Base-by-base conservation (phyloP, 2,888 invertebrate genomes). In the Creontiades dilutus region DNA sequence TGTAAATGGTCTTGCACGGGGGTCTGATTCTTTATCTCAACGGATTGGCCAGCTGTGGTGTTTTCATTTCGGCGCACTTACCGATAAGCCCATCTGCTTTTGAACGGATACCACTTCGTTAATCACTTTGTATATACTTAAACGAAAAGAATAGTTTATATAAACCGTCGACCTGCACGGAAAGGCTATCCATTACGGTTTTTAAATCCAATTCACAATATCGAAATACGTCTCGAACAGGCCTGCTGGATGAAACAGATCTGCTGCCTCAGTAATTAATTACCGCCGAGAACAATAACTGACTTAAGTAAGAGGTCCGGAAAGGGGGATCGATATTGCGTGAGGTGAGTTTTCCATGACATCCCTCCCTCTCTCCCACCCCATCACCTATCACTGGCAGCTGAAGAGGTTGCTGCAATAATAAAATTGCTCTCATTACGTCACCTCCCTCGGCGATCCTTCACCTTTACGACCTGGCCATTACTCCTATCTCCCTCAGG, bases 361-460 rank as follows among this genome's bases (percentile, higher is more conserved):
- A 0, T 19, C 61, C 61, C 23, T 23, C 23, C 23, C 16, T 16
- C n/a, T n/a, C n/a, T 55, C 55, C 19, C 57, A 37, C 37, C 2
- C 37, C 37, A 37, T 37, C 37, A 37, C 37, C 37, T 37, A 37
- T 37, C 68, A 68, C 19, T 68, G 23, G 23, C 19, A 68, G 68
- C 27, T 68, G 68, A 23, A 23, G 68, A 68, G 68, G 68, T 12
- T 19, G 68, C 68, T 68, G 68, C 68, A 68, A 68, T 68, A 68
- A 68, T 68, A 68, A 68, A 68, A 68, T 68, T 68, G 23, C 68
- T 68, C 68, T 68, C 68, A 68, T 68, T 68, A 68, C 68, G 68
- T 68, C 68, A 68, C 68, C 68, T 68, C 68, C 68, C 68, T 23
- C 68, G 68, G 23, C 68, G 23, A 68, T 68, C 68, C 68, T 23